Evolutionary conservation across 2,888 invertebrate genomes (phyloP).

Genomic region (Sabatieria punctata): DNA sequence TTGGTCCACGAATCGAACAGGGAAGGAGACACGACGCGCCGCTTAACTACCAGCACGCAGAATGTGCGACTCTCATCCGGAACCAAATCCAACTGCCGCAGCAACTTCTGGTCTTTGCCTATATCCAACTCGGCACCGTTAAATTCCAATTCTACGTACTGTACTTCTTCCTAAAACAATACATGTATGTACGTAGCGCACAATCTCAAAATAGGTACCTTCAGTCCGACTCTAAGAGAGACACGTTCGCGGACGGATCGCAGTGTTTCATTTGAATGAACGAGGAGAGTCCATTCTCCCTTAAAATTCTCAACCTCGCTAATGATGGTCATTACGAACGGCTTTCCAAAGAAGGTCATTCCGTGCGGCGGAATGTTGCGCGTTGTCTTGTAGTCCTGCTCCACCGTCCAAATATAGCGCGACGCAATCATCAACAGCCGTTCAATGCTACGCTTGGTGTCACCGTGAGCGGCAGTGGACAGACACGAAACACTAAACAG

Average conservation of each 20-base stretch:
- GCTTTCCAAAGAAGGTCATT: constrained; percentile 37
- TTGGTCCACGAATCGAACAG: too few species aligned
- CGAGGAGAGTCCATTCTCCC: not conserved
- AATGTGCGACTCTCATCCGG: not conserved
- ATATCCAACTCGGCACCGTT: constrained; percentile 21
- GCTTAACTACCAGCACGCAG: not conserved
- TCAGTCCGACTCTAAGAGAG: not conserved
- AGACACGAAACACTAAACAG: not conserved
- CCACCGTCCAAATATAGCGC: constrained; percentile 36
- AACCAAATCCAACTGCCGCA: constrained; percentile 33
- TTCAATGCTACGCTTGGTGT: constrained; percentile 32
- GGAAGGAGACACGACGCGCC: too few species aligned
- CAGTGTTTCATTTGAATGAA: constrained; percentile 8
- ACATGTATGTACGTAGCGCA: not conserved
- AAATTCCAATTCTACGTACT: not conserved
- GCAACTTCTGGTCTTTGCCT: constrained; percentile 33
- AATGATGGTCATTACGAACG: constrained; percentile 27
- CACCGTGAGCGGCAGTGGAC: not conserved
- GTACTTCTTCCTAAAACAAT: not conserved
- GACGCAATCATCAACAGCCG: constrained; percentile 37
- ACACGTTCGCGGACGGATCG: constrained; percentile 7
- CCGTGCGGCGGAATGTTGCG: constrained; percentile 38
- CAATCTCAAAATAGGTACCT: not conserved
- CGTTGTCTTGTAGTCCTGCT: constrained; percentile 33
- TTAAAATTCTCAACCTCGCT: constrained; percentile 34